Percentiles rank a stretch among this genome's conserved stretches.
Conservation (phyloP, 2,888 invertebrate species). For the Brenthis hecate region DNA sequence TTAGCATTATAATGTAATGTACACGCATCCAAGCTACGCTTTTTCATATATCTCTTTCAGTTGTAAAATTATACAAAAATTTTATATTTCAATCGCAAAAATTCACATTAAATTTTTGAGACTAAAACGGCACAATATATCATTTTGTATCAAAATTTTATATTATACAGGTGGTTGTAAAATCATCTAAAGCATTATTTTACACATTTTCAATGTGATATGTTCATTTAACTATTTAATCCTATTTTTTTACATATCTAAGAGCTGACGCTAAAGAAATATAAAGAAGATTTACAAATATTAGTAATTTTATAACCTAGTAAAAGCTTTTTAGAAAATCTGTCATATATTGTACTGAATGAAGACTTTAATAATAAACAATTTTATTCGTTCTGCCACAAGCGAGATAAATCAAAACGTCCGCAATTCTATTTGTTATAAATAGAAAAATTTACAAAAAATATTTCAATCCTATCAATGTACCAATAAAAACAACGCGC, state of each 20-base stretch:
- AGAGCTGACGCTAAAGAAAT: neutral
- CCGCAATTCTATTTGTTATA: too few species aligned
- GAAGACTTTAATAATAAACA: too few species aligned
- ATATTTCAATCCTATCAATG: too few species aligned
- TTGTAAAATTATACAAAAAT: slow-evolving; percentile 50
- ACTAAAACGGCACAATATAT: slow-evolving; percentile 15
- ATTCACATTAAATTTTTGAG: slow-evolving; percentile 19
- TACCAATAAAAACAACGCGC: too few species aligned
- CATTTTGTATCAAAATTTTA: slow-evolving; percentile 28
- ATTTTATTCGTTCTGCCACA: too few species aligned
- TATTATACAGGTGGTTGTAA: slow-evolving; percentile 26
- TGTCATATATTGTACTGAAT: neutral
- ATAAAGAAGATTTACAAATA: neutral
- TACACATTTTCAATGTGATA: slow-evolving; percentile 28
- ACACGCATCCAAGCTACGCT: slow-evolving; percentile 64
- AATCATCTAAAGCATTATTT: slow-evolving; percentile 37
- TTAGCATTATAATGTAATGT: slow-evolving; percentile 70
- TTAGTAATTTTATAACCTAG: slow-evolving; percentile 1
- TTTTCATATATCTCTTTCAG: slow-evolving; percentile 45
- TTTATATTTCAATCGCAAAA: slow-evolving; percentile 27
- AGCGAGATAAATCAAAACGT: too few species aligned
- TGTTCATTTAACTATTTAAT: slow-evolving; percentile 2
- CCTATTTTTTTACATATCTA: neutral
- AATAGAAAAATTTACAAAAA: too few species aligned
- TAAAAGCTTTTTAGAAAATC: slow-evolving; percentile 4